phyloP scores from a whole-genome alignment of 2,113 vertebrate species.

The Nothocercus julius region DNA sequence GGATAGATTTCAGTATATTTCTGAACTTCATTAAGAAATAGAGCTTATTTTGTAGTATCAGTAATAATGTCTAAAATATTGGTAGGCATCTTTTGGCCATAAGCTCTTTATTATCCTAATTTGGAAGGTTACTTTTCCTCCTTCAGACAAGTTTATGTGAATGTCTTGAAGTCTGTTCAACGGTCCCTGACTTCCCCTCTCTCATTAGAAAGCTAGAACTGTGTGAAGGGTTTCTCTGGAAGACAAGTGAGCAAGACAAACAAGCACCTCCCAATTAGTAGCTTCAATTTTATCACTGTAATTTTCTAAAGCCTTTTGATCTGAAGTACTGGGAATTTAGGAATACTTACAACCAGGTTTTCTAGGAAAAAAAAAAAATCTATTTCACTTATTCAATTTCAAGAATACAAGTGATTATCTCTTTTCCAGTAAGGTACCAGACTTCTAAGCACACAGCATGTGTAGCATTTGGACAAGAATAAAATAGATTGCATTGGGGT shows the following conservation, averaged over 20 bases:
- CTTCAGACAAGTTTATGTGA: neutral
- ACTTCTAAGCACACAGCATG: neutral
- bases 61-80: neutral
- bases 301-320: neutral
- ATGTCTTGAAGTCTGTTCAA: neutral
- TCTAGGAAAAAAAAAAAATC: neutral
- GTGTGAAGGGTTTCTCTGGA: neutral
- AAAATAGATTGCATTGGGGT: neutral
- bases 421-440: neutral
- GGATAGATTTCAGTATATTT: neutral
- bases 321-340: neutral
- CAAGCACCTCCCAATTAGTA: neutral
- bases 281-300: neutral
- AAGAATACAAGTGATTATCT: neutral
- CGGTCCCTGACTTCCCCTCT: neutral
- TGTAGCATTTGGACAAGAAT: neutral
- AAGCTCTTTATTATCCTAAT: neutral
- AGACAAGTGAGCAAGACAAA: neutral
- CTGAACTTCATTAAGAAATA: neutral
- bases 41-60: neutral
- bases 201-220: neutral
- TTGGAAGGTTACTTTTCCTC: slow-evolving; percentile 9
- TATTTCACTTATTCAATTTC: neutral
- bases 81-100: neutral
- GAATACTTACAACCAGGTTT: neutral